Evolutionary conservation across 1,140 invertebrate species (phyloP), one percentile per base, ranked within the genome.

Genomic region (Pteromalus puparum): DNA sequence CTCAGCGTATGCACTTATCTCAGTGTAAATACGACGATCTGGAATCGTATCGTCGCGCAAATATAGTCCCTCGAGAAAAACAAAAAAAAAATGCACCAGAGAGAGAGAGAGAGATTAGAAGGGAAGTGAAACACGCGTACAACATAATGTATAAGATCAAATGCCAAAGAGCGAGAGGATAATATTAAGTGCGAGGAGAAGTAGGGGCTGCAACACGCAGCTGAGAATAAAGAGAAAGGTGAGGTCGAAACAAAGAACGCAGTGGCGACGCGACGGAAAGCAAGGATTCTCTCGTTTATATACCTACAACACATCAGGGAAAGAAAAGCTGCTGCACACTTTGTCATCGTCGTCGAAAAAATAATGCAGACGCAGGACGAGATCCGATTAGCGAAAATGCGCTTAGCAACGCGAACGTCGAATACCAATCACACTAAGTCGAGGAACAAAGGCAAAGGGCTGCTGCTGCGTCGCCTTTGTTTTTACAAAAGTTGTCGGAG

Each of bases 171-270:
- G 24, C 24, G 24, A 70, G 5, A n/a, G 21, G n/a, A 65, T 65
- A 65, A 1, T 34, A 34, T 34, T 34, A 34, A 34, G 30, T 34
- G 30, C 30, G 30, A 34, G 30, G 26, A 68, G 65, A 26, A 68
- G 65, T 15, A n/a, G 21, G 53, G 53, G 53, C 53, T 61, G 53
- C 53, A 61, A 61, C 48, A 15, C 53, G 53, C 53, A 61, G 53
- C 53, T 7, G 18, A 61, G 53, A n/a, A 61, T 61, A 61, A 30
- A 70, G 68, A 70, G 68, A 70, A 70, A 70, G 68, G 68, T 70
- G 26, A 70, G 26, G 24, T 70, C 28, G 68, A 70, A 70, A 70
- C 68, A 70, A 70, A 70, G 68, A 70, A 53, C 46, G 13, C 46
- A 48, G 13, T 15, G 46, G 10, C 46, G 46, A 10, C 24, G 67